phyloP scores from a whole-genome alignment of 1,140 invertebrate genomes.

The Drosophila navojoa region DNA sequence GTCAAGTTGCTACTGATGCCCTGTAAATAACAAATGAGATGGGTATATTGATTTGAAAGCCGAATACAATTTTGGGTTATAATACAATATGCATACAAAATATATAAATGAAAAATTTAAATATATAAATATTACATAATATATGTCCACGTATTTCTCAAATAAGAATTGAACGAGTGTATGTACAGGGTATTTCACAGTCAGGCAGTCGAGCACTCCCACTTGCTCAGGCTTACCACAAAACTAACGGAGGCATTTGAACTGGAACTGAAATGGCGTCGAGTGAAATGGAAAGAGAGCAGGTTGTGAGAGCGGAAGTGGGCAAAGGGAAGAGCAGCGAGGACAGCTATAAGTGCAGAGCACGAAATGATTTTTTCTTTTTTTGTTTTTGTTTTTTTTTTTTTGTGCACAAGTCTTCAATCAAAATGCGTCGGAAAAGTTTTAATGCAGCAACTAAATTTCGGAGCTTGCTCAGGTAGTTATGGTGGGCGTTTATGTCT shows the following conservation, averaged over 20 bases:
- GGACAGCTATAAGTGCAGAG: not conserved
- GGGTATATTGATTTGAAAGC: not conserved
- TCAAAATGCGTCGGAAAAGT: constrained; percentile 80
- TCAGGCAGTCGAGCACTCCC: not conserved
- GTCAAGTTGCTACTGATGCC: constrained; percentile 23
- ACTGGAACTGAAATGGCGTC: not conserved
- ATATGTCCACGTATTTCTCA: no score
- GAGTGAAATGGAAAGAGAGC: not conserved
- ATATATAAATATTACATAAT: not conserved
- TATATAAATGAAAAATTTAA: not conserved
- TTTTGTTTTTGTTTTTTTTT: constrained; percentile 54
- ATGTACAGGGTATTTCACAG: not conserved
- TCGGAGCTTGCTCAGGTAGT: not conserved
- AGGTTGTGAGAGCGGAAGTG: not conserved
- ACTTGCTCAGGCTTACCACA: not conserved
- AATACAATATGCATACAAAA: not conserved
- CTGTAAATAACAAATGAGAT: not conserved
- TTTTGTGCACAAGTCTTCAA: constrained; percentile 70
- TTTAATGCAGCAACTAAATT: constrained; percentile 64
- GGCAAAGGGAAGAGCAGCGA: not conserved
- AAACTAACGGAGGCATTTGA: not conserved
- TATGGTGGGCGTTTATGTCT: not conserved
- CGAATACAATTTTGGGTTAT: not conserved
- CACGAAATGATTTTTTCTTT: constrained; percentile 14
- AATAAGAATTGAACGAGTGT: not conserved